Evolutionary conservation across 2,888 invertebrate genomes (phyloP).

Genomic region (Harmothoe impar): DNA sequence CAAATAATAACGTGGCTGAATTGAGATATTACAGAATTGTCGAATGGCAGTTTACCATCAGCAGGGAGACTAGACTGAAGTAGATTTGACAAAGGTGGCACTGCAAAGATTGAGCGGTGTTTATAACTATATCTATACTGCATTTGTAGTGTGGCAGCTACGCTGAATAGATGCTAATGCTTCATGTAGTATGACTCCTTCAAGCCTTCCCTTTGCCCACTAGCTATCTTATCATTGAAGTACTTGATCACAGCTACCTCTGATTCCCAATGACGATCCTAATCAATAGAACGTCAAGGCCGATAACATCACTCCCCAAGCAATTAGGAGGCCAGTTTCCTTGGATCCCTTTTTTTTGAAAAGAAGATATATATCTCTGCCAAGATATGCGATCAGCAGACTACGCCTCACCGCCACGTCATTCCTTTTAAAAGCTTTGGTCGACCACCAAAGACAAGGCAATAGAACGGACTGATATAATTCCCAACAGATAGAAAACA

Average conservation of each 20-base stretch:
- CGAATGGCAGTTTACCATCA: too few relatives aligned
- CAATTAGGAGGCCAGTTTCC: conserved; percentile 43
- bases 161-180: too few relatives aligned
- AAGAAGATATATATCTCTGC: not conserved
- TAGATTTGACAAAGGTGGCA: too few relatives aligned
- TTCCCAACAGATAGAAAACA: too few relatives aligned
- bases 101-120: too few relatives aligned
- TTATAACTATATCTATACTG: too few relatives aligned
- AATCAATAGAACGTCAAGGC: conserved; percentile 33
- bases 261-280: conserved; percentile 46
- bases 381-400: not conserved
- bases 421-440: not conserved
- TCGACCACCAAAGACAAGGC: conserved; percentile 25
- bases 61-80: too few relatives aligned
- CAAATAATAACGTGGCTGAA: too few relatives aligned
- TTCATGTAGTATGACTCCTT: too few relatives aligned
- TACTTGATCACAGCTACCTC: not conserved
- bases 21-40: too few relatives aligned
- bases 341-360: conserved; percentile 9
- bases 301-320: conserved; percentile 37
- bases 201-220: not conserved
- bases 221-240: not conserved
- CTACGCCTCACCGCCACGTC: not conserved
- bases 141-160: too few relatives aligned
- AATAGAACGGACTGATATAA: not conserved